A percentile compares a stretch with the other conserved stretches of the same genome.
These are phyloP conservation scores for Cephalotes varians DNA, from an alignment of 2,888 invertebrate genomes.

Conservation along the genomic window DNA sequence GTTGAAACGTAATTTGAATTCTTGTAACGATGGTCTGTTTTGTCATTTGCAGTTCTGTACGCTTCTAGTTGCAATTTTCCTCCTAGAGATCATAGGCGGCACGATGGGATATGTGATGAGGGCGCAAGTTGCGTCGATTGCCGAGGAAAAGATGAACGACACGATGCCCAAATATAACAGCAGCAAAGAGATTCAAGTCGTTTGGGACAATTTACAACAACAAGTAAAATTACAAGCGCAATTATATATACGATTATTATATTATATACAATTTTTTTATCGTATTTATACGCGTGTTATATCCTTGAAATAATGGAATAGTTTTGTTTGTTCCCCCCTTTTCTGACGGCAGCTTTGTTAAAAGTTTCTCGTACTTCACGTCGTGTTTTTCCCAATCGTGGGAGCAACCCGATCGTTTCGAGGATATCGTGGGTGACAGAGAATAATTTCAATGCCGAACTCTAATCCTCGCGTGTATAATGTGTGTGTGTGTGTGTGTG, in stretches of 20 bases:
- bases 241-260: neutral
- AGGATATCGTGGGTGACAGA: conserved; percentile 29
- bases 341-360: neutral
- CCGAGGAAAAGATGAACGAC: conserved; percentile 86
- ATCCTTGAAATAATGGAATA: neutral
- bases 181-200: conserved; percentile 84
- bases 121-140: conserved; percentile 87
- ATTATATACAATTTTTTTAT: neutral
- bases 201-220: conserved; percentile 89
- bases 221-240: conserved; percentile 86
- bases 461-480: conserved; percentile 46
- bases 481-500: neutral
- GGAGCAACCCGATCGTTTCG: conserved; percentile 34
- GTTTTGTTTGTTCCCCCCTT: neutral
- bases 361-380: conserved; percentile 6
- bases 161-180: conserved; percentile 87
- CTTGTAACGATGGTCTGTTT: neutral
- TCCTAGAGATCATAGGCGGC: conserved; percentile 92
- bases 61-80: conserved; percentile 90
- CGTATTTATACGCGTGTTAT: neutral
- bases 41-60: conserved; percentile 87
- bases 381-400: conserved; percentile 23
- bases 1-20: neutral
- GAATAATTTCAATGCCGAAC: conserved; percentile 47
- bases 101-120: conserved; percentile 90